These are phyloP conservation scores for Pagrus major DNA, from an alignment of 2,113 vertebrate species.

Conservation along the genomic window DNA sequence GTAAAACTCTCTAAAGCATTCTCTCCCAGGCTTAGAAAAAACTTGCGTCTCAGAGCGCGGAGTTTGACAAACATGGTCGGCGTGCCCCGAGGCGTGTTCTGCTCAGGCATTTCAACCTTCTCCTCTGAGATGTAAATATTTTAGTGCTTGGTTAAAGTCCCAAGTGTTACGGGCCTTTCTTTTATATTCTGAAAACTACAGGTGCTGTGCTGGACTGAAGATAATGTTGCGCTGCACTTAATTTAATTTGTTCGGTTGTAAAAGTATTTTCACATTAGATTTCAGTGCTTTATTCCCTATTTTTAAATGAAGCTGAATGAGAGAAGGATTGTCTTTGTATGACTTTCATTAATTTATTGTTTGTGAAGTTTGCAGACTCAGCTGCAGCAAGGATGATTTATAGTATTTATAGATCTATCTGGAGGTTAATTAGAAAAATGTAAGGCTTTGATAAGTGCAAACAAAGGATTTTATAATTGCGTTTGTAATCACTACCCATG, in stretches of 20 bases:
- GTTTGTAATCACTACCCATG: background rate
- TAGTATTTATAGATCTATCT: background rate
- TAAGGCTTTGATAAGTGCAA: background rate
- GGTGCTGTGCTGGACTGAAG: conserved; percentile 9
- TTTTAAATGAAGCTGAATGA: background rate
- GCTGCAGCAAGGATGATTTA: background rate
- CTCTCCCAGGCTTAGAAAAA: conserved; percentile 37
- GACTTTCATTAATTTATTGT: background rate
- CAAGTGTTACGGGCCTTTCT: background rate
- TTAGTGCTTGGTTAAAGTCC: conserved; percentile 36
- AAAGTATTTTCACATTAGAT: background rate
- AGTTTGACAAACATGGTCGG: conserved; percentile 42
- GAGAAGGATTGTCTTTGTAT: background rate
- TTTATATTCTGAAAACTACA: conserved; percentile 9
- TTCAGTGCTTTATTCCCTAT: background rate
- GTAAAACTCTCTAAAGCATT: conserved; percentile 18
- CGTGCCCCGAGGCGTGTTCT: conserved; percentile 51
- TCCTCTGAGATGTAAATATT: conserved; percentile 62
- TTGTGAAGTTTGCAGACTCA: background rate
- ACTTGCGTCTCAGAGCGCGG: background rate
- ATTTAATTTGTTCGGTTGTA: background rate
- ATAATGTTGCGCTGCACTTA: background rate
- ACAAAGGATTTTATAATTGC: conserved; percentile 2
- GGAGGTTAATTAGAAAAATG: conserved; percentile 33
- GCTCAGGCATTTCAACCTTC: conserved; percentile 46